Percentiles rank a stretch among this genome's conserved stretches.
Evolutionary conservation across 2,113 vertebrate species (phyloP).

Genomic region (Boleophthalmus pectinirostris): DNA sequence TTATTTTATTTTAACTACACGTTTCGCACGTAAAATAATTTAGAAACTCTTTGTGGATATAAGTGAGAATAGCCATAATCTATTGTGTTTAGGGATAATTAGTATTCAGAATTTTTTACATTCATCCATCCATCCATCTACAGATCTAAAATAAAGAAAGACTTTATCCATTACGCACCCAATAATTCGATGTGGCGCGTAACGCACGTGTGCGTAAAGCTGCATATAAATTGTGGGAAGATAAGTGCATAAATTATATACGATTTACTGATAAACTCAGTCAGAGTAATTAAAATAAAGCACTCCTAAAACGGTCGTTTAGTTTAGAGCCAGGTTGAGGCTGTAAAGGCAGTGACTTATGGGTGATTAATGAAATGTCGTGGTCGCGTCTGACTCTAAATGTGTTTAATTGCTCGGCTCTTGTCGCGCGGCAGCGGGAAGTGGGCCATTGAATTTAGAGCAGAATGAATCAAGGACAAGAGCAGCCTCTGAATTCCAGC

Average conservation of each 20-base stretch:
- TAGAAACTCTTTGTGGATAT: background rate
- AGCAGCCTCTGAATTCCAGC: constrained; percentile 59
- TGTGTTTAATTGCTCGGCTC: constrained; percentile 65
- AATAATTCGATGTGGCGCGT: background rate
- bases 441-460: constrained; percentile 58
- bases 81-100: background rate
- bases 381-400: constrained; percentile 52
- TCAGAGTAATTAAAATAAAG: background rate
- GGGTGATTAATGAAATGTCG: constrained; percentile 50
- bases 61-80: background rate
- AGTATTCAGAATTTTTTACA: background rate
- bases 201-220: background rate
- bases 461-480: constrained; percentile 63
- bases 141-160: background rate
- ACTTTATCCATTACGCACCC: background rate
- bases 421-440: constrained; percentile 52
- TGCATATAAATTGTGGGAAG: background rate
- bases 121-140: no score
- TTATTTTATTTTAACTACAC: background rate
- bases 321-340: constrained; percentile 6
- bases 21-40: background rate
- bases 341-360: constrained; percentile 34
- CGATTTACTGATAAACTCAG: background rate
- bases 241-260: background rate
- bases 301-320: background rate